Evolutionary conservation across 2,888 invertebrate genomes (phyloP).

Genomic region (Lapara coniferarum): DNA sequence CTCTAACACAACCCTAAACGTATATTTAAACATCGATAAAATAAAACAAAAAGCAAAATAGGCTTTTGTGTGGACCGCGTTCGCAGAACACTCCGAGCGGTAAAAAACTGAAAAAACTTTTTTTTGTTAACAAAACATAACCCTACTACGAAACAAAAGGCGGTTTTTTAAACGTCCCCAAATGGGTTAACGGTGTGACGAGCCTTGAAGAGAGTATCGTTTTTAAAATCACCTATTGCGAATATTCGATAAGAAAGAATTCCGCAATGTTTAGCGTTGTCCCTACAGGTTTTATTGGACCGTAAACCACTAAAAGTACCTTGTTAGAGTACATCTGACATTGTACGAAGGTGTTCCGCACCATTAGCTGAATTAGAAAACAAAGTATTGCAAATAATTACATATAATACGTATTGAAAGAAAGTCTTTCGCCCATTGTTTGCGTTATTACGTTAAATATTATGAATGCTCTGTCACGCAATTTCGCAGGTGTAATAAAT

Average conservation of each 20-base stretch:
- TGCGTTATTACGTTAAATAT: slow-evolving; percentile 61
- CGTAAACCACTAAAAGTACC: slow-evolving; percentile 80
- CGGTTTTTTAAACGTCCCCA: slow-evolving; percentile 53
- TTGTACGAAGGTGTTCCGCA: slow-evolving; percentile 69
- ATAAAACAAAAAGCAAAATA: slow-evolving; percentile 76
- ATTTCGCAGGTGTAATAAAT: slow-evolving; percentile 62
- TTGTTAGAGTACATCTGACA: slow-evolving; percentile 64
- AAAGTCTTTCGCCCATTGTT: slow-evolving; percentile 79
- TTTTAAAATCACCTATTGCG: slow-evolving; percentile 37
- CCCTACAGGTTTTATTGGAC: slow-evolving; percentile 71
- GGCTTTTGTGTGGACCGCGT: slow-evolving; percentile 74
- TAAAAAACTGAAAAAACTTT: slow-evolving; percentile 58
- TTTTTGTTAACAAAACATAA: slow-evolving; percentile 65
- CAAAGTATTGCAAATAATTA: slow-evolving; percentile 70
- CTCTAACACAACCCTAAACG: slow-evolving; percentile 76
- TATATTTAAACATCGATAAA: slow-evolving; percentile 79
- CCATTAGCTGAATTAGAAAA: slow-evolving; percentile 70
- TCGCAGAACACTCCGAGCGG: slow-evolving; percentile 71
- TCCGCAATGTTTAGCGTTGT: slow-evolving; percentile 81
- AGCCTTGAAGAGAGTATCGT: slow-evolving; percentile 32
- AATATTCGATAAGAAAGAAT: slow-evolving; percentile 51
- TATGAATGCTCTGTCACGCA: slow-evolving; percentile 52
- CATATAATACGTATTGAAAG: slow-evolving; percentile 66
- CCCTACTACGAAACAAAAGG: slow-evolving; percentile 72
- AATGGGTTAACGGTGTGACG: slow-evolving; percentile 67